Evolutionary conservation across 2,113 vertebrate genomes (phyloP).

Genomic region (Catharus fuscescens): DNA sequence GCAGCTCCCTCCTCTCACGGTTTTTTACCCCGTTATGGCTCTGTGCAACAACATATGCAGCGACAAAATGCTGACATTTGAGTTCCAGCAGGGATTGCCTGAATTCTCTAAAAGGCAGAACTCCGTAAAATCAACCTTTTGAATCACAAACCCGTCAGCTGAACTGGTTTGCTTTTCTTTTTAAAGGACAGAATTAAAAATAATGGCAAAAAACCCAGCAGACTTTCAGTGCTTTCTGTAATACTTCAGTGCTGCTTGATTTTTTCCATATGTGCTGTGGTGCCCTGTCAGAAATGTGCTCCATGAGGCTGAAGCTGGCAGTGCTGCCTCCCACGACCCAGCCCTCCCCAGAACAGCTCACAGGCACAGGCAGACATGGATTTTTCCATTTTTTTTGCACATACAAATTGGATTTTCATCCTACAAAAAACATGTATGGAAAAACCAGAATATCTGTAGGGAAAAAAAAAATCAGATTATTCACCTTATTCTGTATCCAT

Average conservation of each 20-base stretch:
- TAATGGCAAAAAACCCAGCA: not conserved
- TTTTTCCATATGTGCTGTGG: not conserved
- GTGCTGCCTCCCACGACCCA: not conserved
- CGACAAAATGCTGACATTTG: not conserved
- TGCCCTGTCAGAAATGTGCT: not conserved
- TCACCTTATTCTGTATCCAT: not conserved
- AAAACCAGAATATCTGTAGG: not conserved
- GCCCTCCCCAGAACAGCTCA: not conserved
- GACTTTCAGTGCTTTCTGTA: not conserved
- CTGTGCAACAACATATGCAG: accelerated
- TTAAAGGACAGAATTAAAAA: not conserved
- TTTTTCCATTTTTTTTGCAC: not conserved
- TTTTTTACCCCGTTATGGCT: not conserved
- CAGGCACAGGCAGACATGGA: accelerated
- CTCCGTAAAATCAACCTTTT: not conserved
- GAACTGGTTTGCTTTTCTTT: not conserved
- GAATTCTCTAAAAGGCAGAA: not conserved
- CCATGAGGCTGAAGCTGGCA: not conserved
- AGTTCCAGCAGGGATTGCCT: not conserved
- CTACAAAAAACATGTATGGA: not conserved
- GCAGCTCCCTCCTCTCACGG: accelerated
- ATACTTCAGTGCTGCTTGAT: not conserved
- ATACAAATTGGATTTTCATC: not conserved
- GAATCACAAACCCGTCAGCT: not conserved
- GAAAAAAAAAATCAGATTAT: not conserved